Conservation (phyloP, 2,888 invertebrate species). For the Heliconius ethilla region DNA sequence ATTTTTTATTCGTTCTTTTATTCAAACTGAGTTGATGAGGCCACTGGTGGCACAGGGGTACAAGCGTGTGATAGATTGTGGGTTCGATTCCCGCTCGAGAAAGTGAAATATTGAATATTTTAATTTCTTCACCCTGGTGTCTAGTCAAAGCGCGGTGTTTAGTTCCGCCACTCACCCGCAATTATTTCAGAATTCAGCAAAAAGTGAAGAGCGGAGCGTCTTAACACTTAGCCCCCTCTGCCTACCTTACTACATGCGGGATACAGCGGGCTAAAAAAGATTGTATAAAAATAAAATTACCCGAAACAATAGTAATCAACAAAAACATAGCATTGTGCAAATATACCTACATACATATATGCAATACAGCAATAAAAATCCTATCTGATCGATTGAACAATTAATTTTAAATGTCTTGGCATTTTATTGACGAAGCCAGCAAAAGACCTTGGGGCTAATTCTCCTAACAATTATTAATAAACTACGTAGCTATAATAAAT, state of each 20-base stretch:
- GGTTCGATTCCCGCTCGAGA: no score
- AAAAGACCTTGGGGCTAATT: conserved; percentile 38
- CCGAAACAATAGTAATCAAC: conserved; percentile 5
- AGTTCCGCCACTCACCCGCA: no score
- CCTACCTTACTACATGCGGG: no score
- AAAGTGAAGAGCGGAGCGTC: no score
- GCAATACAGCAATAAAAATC: conserved; percentile 22
- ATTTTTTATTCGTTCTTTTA: conserved; percentile 25
- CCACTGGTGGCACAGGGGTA: no score
- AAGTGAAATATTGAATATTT: no score
- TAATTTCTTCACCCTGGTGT: no score
- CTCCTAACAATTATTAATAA: conserved; percentile 37
- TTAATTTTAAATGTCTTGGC: conserved; percentile 39
- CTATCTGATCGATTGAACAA: conserved; percentile 27
- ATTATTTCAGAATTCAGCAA: no score
- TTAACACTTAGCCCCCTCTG: no score
- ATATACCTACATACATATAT: neutral
- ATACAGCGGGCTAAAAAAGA: neutral
- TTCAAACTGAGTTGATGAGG: neutral
- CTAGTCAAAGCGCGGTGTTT: no score
- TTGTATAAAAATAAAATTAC: neutral
- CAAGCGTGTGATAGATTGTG: no score
- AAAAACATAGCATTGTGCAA: conserved; percentile 16
- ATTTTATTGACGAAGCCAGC: conserved; percentile 31
- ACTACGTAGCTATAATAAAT: conserved; percentile 34